Evolutionary conservation across 1,140 invertebrate genomes (phyloP), one percentile per base, ranked within the genome.

Genomic region (Bathynomus jamesi): DNA sequence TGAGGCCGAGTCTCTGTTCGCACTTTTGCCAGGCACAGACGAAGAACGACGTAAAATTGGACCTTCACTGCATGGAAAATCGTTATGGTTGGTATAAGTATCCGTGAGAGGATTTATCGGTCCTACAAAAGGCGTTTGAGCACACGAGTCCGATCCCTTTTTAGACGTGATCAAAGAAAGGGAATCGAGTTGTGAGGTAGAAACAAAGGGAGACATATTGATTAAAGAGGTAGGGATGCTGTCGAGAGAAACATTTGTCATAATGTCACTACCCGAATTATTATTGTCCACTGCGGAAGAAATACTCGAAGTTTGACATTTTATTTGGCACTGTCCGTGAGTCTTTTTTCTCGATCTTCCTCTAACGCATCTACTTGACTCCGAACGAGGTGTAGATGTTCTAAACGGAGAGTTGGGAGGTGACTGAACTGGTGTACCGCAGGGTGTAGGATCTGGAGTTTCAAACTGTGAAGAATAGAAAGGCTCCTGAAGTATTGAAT

Each of bases 1-100:
- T 80, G 90, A 91, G 3, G 90, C 91, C 0, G 91, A 92, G 78
- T 91, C 91, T 61, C 91, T 83, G 78, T 92, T 92, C 13, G 89
- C 79, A 67, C 88, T 84, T 81, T 91, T 90, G 62, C 89, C 91
- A 28, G 91, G 90, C 25, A 92, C 90, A 74, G 89, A 91, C 0
- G 90, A 92, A 0, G 91, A 92, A 68, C 91, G 83, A 72, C 90
- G 85, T n/a, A 90, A 83, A 24, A 86, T 84, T 2, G 83, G 83
- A 60, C 85, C 83, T 65, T 83, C 73, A 29, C 65, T 67, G 5
- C 65, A 60, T 7, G 63, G n/a, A 17, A 24, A n/a, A 24, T 31
- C 21, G 27, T 70, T 64, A 11, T 32, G 40, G 11, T 30, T 30
- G 3, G 61, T 63, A 66, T 11, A 31, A 17, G 72, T 28, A 28